Evolutionary conservation across 2,888 invertebrate genomes (phyloP), one percentile per base, ranked within the genome.

Genomic region (Macrosoma leucophasiata): DNA sequence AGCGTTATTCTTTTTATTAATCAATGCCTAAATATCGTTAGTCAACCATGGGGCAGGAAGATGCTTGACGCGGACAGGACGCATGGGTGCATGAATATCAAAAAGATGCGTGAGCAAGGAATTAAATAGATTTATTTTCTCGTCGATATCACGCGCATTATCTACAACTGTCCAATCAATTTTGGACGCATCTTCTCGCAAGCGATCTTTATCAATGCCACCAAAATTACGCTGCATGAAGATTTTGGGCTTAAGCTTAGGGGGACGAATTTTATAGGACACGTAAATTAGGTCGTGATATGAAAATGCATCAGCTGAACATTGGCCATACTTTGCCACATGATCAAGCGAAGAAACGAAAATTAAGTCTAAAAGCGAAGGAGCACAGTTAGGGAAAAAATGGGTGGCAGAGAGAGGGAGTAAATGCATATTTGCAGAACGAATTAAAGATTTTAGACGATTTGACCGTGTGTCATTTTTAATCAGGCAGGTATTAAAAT

Each of bases 21-120:
- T 39, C 1, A 13, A 1, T 18, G n/a, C 10, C 15, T 29, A 32
- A 3, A 41, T 24, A 1, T 30, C 17, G 8, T 22, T 21, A 5
- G 30, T 33, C 10, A 43, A 23, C 43, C 38, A 40, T 8, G 43
- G 40, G 4, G 39, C 39, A 15, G 40, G 43, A 2, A 23, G 14
- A 22, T 39, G 37, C 13, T 32, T 37, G 3, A 43, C 12, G 4
- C 27, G 7, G 0, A 43, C 23, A 7, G 23, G 24, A 2, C 34
- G 26, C 6, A 36, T 4, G 8, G 36, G 39, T 8, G 42, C 36
- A 25, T 38, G 42, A 3, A 9, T 5, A 9, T 30, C 35, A n/a
- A 14, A 37, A 2, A 41, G n/a, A 1, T 32, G 13, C 5, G 9
- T 24, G 2, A 37, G 11, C 4, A 20, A 6, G 1, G 20, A 25